Base-by-base conservation (phyloP, 2,888 invertebrate genomes). In the Sphecodes monilicornis region DNA sequence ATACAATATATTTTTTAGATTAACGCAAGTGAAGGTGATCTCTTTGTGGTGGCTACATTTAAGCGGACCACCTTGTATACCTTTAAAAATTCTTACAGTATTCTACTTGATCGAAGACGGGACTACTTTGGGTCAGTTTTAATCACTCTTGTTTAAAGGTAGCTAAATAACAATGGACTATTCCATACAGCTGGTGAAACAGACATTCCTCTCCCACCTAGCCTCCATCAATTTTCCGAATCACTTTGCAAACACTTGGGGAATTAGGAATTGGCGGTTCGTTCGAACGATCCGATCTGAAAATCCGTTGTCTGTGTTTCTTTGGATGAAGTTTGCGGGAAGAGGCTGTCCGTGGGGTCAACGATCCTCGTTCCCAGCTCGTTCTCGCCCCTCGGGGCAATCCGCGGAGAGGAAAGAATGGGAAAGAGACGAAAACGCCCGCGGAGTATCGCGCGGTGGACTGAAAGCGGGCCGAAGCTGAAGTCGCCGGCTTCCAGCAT, bases 391-490 rank as follows among this genome's bases (percentile, higher is more conserved):
- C 66, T 36, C 39, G 50, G 36, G 43, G 36, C 26, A 43, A 76
- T 54, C 22, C 66, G 22, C 11, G 39, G 16, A 36, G 68, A 22
- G 57, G 11, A 72, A 76, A 54, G 75, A 78, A 72, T 50, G 36
- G 22, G 39, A 71, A 32, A 69, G 66, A 41, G 69, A 71, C 76
- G 54, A 72, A 66, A 69, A 54, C 32, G 68, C 64, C 76, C 71
- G 71, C 39, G 54, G 71, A 66, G 78, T 78, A 78, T 87, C 75
- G 76, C 78, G 54, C n/a, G 39, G 54, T 46, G 76, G 74, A 88
- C 82, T 88, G 78, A 85, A 83, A 76, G 6, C 43, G 46, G n/a
- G 41, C 69, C 18, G 18, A 70, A n/a, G 22, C 50, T n/a, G 50
- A 50, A 50, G 69, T 39, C 69, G 60, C 66, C 71, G 78, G 41